Evolutionary conservation across 2,797 vertebrate species (phyloP).

Genomic region (Ataeniobius toweri): DNA sequence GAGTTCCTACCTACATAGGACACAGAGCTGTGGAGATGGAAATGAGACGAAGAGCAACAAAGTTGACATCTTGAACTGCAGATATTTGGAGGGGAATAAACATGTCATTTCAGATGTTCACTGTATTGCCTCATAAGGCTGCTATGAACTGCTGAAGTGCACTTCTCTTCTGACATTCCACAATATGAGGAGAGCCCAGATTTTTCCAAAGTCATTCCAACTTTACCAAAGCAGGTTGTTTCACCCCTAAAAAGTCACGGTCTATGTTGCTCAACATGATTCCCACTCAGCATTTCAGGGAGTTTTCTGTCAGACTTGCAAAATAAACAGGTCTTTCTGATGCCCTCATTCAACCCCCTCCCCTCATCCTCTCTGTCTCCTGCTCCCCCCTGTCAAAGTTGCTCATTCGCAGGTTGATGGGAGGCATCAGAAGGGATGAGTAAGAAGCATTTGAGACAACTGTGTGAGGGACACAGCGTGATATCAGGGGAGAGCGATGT

Average conservation of each 20-base stretch:
- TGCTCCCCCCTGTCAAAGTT: constrained; percentile 70
- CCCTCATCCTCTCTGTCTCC: constrained; percentile 49
- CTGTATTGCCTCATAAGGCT: constrained; percentile 26
- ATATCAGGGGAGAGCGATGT: constrained; percentile 61
- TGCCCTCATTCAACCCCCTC: constrained; percentile 59
- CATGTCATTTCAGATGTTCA: constrained; percentile 62
- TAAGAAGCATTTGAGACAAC: constrained; percentile 70
- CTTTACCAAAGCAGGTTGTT: constrained; percentile 77
- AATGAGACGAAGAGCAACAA: constrained; percentile 40
- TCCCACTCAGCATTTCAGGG: constrained; percentile 68
- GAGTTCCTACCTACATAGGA: neutral
- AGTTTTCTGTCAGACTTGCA: constrained; percentile 79
- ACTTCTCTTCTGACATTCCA: constrained; percentile 61
- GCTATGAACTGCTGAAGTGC: constrained; percentile 65
- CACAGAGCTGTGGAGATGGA: constrained; percentile 22
- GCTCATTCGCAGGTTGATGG: constrained; percentile 75
- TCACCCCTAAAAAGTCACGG: constrained; percentile 74
- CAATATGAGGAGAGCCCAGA: constrained; percentile 52
- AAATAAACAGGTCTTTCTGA: constrained; percentile 75
- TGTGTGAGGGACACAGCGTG: constrained; percentile 66
- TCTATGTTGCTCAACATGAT: constrained; percentile 68
- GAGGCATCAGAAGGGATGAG: constrained; percentile 76
- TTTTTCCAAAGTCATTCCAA: constrained; percentile 77
- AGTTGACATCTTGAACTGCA: constrained; percentile 52
- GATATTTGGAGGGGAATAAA: constrained; percentile 49